Conservation (phyloP, 2,888 invertebrate genomes). For the Cerceris rybyensis region DNA sequence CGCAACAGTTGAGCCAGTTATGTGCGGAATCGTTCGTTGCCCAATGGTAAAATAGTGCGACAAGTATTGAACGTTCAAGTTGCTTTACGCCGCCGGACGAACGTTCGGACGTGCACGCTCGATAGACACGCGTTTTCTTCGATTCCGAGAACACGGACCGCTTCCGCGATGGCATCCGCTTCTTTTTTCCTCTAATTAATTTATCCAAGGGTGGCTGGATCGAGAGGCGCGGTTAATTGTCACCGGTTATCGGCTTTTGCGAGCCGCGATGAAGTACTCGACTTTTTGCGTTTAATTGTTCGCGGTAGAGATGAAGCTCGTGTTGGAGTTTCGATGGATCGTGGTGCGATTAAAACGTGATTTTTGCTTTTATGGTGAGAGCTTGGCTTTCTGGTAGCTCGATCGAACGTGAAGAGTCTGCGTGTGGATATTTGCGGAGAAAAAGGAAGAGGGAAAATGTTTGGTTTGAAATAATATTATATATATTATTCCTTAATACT, state of each 20-base stretch:
- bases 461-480: no score
- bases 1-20: slow-evolving; percentile 65
- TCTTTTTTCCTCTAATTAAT: slow-evolving; percentile 7
- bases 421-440: no score
- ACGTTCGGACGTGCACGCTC: slow-evolving; percentile 6
- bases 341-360: neutral
- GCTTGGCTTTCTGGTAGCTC: no score
- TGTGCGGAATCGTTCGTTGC: slow-evolving; percentile 47
- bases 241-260: slow-evolving; percentile 32
- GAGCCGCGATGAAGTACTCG: neutral
- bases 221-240: slow-evolving; percentile 26
- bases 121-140: neutral
- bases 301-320: neutral
- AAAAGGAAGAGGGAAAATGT: no score
- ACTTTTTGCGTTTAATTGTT: neutral
- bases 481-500: no score
- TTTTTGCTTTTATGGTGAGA: no score
- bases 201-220: neutral
- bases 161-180: slow-evolving; percentile 29
- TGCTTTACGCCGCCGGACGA: slow-evolving; percentile 30
- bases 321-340: neutral
- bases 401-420: no score
- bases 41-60: slow-evolving; percentile 57
- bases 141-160: slow-evolving; percentile 8
- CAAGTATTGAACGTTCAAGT: slow-evolving; percentile 36